Conservation (phyloP, 35 echinoderm and acorn worm species). For the Anneissia japonica region DNA sequence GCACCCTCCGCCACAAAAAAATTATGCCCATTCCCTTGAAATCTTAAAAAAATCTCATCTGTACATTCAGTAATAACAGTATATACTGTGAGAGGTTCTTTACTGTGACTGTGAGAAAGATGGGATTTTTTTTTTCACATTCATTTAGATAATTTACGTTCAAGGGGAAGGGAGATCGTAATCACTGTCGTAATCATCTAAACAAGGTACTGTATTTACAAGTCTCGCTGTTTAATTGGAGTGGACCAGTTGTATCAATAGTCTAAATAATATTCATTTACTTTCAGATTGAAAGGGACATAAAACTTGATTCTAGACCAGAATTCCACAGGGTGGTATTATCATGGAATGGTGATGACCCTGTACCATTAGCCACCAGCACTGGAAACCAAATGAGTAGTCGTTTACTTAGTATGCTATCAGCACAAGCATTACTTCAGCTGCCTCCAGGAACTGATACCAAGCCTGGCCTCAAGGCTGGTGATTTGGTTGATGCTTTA, state of each 20-base stretch:
- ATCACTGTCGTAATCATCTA: too few relatives aligned
- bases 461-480: conserved; percentile 13
- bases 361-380: conserved; percentile 59
- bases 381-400: conserved; percentile 94
- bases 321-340: conserved; percentile 70
- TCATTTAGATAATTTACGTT: background rate
- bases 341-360: conserved; percentile 42
- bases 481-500: conserved; percentile 52
- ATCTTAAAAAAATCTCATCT: too few relatives aligned
- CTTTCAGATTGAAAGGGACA: conserved; percentile 53
- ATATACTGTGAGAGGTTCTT: too few relatives aligned
- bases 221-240: background rate
- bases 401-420: conserved; percentile 78
- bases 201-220: background rate
- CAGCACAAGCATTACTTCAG: conserved; percentile 67
- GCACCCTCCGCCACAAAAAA: too few relatives aligned
- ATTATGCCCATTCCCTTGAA: too few relatives aligned
- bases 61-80: too few relatives aligned
- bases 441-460: conserved; percentile 51
- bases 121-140: conserved; percentile 8
- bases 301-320: conserved; percentile 73
- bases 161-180: background rate
- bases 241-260: too few relatives aligned
- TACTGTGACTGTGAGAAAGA: background rate
- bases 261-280: too few relatives aligned